Evolutionary conservation across 2,888 invertebrate species (phyloP), one percentile per base, ranked within the genome.

Genomic region (Seira ritae): DNA sequence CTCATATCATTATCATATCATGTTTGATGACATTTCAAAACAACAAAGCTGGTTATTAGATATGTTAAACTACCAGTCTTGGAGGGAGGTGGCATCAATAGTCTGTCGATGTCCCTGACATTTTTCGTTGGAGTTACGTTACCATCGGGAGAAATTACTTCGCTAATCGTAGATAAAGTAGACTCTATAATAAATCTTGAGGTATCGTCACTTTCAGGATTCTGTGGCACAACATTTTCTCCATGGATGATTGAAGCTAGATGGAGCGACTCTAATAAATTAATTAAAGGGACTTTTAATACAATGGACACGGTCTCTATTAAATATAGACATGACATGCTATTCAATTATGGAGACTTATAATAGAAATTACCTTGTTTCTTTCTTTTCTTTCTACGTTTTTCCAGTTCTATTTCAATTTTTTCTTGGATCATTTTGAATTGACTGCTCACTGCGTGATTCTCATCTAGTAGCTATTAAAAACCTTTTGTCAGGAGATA

Each of bases 371-470:
- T n/a, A n/a, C 73, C 37, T 37, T 74, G 65, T 17, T 20, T 42
- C 10, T 65, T 62, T 23, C 22, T 66, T 19, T 80, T n/a, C n/a
- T 90, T 90, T 73, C 90, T 90, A 4, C 91, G 90, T 22, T 92
- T 91, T 55, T 96, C 96, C 85, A 98, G 91, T 83, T 96, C 95
- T 24, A 92, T 92, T 90, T 98, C 97, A 89, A 98, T 98, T 92
- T 96, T 95, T 86, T 93, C 93, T 90, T 97, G 97, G n/a, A 98
- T 91, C 42, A 95, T 94, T 12, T 94, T 94, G 50, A 98, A 92
- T 89, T 93, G 93, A 65, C 89, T 90, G 62, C 91, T 91, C 37
- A 92, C 90, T 74, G 91, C 91, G 8, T 31, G 31, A 8, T 31
- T 31, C 66, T 91, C 91, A 50, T 93, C 93, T 89, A 93, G 91